Conservation (phyloP, 2,797 vertebrate species). For the Rhyacichthys aspro region DNA sequence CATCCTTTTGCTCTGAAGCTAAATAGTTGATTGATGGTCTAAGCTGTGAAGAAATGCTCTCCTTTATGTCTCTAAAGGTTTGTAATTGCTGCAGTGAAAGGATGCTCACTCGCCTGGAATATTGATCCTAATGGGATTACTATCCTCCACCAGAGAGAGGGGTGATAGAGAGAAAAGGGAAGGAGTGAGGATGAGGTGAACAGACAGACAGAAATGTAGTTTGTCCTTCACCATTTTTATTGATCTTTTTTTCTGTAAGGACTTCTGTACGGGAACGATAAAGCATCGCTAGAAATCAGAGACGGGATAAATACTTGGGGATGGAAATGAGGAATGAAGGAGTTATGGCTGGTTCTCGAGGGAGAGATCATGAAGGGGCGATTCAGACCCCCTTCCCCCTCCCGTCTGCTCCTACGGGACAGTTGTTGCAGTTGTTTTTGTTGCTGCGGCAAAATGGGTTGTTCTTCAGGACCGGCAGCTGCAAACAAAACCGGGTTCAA, state of each 20-base stretch:
- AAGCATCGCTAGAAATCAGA: conserved; percentile 43
- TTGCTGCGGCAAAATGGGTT: conserved; percentile 22
- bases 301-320: conserved; percentile 35
- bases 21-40: conserved; percentile 90
- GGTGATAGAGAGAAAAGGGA: conserved; percentile 70
- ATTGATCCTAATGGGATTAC: conserved; percentile 95
- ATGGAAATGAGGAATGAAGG: conserved; percentile 20
- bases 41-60: conserved; percentile 87
- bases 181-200: conserved; percentile 62
- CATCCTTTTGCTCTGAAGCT: conserved; percentile 84
- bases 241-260: conserved; percentile 42
- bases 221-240: conserved; percentile 60
- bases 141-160: conserved; percentile 85
- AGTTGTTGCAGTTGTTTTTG: conserved; percentile 48
- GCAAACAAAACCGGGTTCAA: conserved; percentile 57
- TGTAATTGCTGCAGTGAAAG: conserved; percentile 94
- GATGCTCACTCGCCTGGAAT: conserved; percentile 91
- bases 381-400: conserved; percentile 27
- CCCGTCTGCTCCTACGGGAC: conserved; percentile 39
- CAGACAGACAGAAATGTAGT: conserved; percentile 53
- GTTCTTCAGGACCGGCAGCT: conserved; percentile 43
- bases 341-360: conserved; percentile 43
- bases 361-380: conserved; percentile 60
- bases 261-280: conserved; percentile 53
- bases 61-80: conserved; percentile 89